These are phyloP conservation scores for Meghimatium bilineatum DNA, from an alignment of 2,888 invertebrate species.

Conservation along the genomic window DNA sequence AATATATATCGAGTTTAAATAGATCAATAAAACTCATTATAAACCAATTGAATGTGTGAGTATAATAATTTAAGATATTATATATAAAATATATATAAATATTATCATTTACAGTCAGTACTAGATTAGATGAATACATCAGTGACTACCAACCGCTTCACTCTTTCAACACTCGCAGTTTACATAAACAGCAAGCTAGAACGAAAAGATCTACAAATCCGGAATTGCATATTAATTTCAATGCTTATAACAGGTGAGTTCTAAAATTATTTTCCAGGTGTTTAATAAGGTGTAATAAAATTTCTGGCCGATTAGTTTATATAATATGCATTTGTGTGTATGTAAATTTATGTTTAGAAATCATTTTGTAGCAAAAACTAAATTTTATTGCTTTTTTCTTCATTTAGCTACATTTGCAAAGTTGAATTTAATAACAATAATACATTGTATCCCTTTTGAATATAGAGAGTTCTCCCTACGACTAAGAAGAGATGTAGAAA, in stretches of 20 bases:
- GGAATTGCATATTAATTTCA: conserved; percentile 60
- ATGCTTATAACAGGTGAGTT: conserved; percentile 65
- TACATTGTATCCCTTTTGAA: conserved; percentile 32
- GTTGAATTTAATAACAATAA: neutral
- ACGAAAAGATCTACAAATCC: conserved; percentile 61
- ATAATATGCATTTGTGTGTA: neutral
- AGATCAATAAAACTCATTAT: neutral
- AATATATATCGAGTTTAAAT: neutral
- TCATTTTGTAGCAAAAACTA: neutral
- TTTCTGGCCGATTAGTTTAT: no score
- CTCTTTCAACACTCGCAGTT: conserved; percentile 57
- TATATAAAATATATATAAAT: neutral
- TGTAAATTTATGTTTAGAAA: neutral
- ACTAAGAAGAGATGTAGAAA: conserved; percentile 57
- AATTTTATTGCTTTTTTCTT: neutral
- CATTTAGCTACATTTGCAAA: neutral
- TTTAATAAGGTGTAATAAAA: no score
- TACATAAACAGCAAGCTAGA: conserved; percentile 62
- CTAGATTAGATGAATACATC: conserved; percentile 63
- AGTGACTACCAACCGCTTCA: conserved; percentile 65
- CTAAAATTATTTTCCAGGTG: neutral
- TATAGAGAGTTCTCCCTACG: conserved; percentile 65
- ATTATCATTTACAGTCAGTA: neutral
- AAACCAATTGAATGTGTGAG: neutral
- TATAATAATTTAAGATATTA: neutral